Evolutionary conservation across 1,140 invertebrate species (phyloP).

Genomic region (Leptinotarsa texana): DNA sequence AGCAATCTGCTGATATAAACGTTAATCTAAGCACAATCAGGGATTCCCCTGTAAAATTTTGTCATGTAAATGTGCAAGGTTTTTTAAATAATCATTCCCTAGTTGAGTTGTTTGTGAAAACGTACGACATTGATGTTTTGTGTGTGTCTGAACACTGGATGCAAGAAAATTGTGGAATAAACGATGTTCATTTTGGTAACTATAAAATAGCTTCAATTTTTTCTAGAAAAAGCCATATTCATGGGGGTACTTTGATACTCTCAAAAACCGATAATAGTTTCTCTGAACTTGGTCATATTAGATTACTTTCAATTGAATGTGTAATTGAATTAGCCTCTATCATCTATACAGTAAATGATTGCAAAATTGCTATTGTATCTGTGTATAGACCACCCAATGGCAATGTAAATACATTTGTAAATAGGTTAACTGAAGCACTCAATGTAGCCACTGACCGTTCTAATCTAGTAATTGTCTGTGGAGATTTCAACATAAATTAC

Average conservation of each 20-base stretch:
- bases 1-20: too few relatives aligned
- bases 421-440: not conserved
- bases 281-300: not conserved
- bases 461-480: not conserved
- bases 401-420: not conserved
- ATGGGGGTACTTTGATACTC: constrained; percentile 1
- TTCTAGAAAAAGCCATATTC: constrained; percentile 7
- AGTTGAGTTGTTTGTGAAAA: constrained; percentile 13
- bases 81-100: constrained; percentile 7
- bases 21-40: too few relatives aligned
- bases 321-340: not conserved
- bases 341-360: constrained; percentile 6
- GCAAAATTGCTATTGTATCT: not conserved
- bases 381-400: constrained; percentile 11
- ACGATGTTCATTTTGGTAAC: constrained; percentile 11
- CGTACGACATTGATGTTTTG: constrained; percentile 7
- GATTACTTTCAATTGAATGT: not conserved
- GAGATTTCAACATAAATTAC: constrained; percentile 6
- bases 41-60: not conserved
- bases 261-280: not conserved
- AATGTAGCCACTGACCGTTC: not conserved
- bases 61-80: constrained; percentile 1
- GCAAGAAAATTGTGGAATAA: not conserved
- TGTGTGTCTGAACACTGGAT: constrained; percentile 10
- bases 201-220: constrained; percentile 7